Evolutionary conservation across 2,888 invertebrate species (phyloP).

Genomic region (Leptopilina myrica): DNA sequence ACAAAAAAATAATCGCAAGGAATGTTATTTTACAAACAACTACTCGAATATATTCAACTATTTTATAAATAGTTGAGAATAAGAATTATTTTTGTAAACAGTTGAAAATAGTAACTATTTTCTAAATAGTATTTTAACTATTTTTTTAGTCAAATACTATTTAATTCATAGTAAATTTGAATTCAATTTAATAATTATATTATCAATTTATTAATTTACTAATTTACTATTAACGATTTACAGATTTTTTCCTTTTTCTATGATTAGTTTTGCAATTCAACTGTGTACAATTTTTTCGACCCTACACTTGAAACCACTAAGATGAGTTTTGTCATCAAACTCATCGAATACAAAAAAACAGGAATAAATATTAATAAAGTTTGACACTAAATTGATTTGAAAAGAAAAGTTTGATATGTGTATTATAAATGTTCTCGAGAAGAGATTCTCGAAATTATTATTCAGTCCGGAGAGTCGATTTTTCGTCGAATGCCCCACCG

Average conservation of each 20-base stretch:
- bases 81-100: too few species aligned
- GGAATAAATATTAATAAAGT: conserved; percentile 36
- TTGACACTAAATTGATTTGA: conserved; percentile 35
- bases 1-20: background rate
- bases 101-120: too few species aligned
- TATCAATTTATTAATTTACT: too few species aligned
- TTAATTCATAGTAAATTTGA: too few species aligned
- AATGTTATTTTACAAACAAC: background rate
- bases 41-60: background rate
- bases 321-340: background rate
- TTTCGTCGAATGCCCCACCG: conserved; percentile 14
- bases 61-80: conserved; percentile 29
- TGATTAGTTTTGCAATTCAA: background rate
- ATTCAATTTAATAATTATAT: too few species aligned
- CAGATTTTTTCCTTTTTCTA: background rate
- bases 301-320: conserved; percentile 20
- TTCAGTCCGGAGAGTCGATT: conserved; percentile 33
- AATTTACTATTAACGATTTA: background rate
- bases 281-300: background rate
- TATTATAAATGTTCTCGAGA: conserved; percentile 9
- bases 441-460: conserved; percentile 15
- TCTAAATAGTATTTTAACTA: too few species aligned
- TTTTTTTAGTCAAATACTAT: too few species aligned
- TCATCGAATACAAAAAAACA: background rate
- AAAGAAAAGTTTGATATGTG: conserved; percentile 31